Percentiles rank a stretch among this genome's conserved stretches.
phyloP scores from a whole-genome alignment of 2,797 vertebrate species.

The Phalanger gymnotis region DNA sequence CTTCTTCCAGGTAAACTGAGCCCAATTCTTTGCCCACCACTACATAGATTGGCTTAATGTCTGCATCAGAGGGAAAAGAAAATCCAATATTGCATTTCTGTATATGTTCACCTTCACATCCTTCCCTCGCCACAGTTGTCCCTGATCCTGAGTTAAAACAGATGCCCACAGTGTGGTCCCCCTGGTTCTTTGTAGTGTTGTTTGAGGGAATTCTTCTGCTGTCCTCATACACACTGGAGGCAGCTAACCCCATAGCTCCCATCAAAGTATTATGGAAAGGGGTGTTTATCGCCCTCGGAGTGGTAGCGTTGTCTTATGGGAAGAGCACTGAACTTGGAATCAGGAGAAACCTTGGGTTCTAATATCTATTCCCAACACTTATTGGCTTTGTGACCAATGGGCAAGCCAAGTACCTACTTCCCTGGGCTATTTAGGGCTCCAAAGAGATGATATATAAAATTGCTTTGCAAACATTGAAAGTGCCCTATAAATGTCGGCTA shows the following conservation, averaged over 20 bases:
- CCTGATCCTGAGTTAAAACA: not conserved
- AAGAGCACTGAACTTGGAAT: not conserved
- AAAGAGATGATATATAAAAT: not conserved
- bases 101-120: not conserved
- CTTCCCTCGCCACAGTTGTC: not conserved
- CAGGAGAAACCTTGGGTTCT: not conserved
- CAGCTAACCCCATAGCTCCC: not conserved
- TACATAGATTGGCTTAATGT: not conserved
- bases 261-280: not conserved
- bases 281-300: not conserved
- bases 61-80: not conserved
- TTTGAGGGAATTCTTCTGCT: not conserved
- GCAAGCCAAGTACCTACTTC: not conserved
- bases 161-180: not conserved
- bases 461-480: not conserved
- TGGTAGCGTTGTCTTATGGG: not conserved
- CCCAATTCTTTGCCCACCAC: not conserved
- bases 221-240: not conserved
- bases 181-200: not conserved
- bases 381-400: not conserved
- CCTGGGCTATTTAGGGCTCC: not conserved
- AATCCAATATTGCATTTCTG: rapidly evolving
- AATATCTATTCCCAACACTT: not conserved
- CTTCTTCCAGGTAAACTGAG: not conserved
- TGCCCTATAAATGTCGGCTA: not conserved